Evolutionary conservation across 2,113 vertebrate species (phyloP).

Genomic region (Penelope pileata): DNA sequence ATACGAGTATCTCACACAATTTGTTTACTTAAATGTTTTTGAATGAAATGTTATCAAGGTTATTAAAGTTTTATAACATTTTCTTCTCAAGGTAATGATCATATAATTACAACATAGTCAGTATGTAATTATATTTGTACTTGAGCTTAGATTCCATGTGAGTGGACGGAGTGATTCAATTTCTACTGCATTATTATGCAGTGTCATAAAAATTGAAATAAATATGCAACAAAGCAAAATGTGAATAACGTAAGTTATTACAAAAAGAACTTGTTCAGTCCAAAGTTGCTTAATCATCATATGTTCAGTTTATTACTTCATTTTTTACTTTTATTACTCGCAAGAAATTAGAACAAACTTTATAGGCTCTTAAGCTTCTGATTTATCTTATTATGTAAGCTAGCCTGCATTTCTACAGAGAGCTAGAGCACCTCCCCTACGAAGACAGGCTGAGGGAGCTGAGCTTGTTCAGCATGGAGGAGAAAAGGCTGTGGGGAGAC

Average conservation of each 20-base stretch:
- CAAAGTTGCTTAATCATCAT: slow-evolving; percentile 46
- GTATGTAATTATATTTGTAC: slow-evolving; percentile 5
- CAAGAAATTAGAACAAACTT: slow-evolving; percentile 29
- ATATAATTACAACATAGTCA: not conserved
- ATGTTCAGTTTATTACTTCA: slow-evolving; percentile 12
- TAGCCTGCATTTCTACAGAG: not conserved
- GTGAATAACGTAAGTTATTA: slow-evolving; percentile 26
- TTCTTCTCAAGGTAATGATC: not conserved
- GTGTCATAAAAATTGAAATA: slow-evolving; percentile 48
- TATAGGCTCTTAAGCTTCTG: not conserved
- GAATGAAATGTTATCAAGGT: not conserved
- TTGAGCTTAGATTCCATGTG: slow-evolving; percentile 2
- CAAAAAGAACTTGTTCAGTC: not conserved
- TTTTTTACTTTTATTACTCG: slow-evolving; percentile 34
- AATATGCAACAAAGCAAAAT: slow-evolving; percentile 29
- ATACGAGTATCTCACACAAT: not conserved
- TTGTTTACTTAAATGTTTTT: not conserved
- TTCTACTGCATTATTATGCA: slow-evolving; percentile 24
- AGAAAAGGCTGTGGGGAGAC: no score
- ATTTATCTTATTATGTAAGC: slow-evolving; percentile 28
- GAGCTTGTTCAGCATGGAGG: no score
- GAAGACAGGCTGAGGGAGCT: no score
- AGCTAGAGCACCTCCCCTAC: no score
- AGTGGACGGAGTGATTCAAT: slow-evolving; percentile 20
- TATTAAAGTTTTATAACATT: slow-evolving; percentile 1